Conservation (phyloP, 2,113 vertebrate species). For the Octodon degus region DNA sequence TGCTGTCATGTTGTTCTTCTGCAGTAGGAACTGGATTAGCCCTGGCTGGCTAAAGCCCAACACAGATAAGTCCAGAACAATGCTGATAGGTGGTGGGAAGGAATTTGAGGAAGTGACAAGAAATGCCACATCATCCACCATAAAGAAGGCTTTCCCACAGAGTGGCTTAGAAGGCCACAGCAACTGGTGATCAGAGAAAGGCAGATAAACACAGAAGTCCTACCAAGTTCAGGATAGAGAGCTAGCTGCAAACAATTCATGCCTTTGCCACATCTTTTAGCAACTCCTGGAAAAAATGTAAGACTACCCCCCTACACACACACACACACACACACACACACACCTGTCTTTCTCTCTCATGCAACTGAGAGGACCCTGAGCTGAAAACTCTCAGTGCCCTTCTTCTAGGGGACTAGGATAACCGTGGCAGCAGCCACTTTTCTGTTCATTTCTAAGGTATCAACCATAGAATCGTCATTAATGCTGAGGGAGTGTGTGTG, state of each 20-base stretch:
- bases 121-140: constrained; percentile 79
- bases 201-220: constrained; percentile 71
- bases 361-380: neutral
- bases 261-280: constrained; percentile 67
- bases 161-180: constrained; percentile 54
- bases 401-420: neutral
- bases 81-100: constrained; percentile 77
- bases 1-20: constrained; percentile 62
- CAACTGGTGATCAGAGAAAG: constrained; percentile 58
- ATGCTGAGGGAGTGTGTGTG: neutral
- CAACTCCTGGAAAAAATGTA: neutral
- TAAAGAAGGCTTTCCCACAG: constrained; percentile 80
- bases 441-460: neutral
- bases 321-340: neutral
- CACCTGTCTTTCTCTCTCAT: neutral
- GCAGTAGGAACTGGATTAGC: constrained; percentile 80
- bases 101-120: constrained; percentile 85
- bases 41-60: constrained; percentile 67
- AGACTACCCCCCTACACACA: neutral
- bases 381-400: neutral
- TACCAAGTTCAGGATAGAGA: constrained; percentile 32
- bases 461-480: neutral
- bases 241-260: constrained; percentile 57
- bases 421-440: accelerated
- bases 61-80: constrained; percentile 77